Conservation (phyloP, 2,888 invertebrate species). For the Ellobium chinense region DNA sequence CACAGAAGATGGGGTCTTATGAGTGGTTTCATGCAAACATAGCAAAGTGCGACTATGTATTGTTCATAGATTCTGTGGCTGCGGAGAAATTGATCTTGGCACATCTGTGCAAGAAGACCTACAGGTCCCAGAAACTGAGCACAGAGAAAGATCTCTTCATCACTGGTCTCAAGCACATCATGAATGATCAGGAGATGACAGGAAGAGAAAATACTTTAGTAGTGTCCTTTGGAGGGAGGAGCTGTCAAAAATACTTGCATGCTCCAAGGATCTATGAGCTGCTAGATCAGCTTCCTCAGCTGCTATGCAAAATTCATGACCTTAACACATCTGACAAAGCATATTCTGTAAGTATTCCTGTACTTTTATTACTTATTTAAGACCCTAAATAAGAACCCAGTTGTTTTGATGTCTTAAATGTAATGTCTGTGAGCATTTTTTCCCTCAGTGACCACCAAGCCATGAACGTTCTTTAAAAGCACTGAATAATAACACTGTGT, state of each 20-base stretch:
- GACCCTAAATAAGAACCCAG: too few relatives aligned
- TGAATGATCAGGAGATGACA: not conserved
- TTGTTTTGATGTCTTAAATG: too few relatives aligned
- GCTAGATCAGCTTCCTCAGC: not conserved
- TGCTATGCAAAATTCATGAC: conserved; percentile 17
- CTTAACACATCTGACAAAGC: not conserved
- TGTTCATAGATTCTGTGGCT: conserved; percentile 14
- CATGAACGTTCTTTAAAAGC: too few relatives aligned
- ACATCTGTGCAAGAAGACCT: not conserved
- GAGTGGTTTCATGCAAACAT: conserved; percentile 12
- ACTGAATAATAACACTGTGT: too few relatives aligned
- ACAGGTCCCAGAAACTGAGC: not conserved
- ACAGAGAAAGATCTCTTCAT: conserved; percentile 10
- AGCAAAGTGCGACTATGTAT: not conserved
- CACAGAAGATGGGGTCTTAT: not conserved
- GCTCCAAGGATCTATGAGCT: not conserved
- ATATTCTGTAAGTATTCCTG: conserved; percentile 10
- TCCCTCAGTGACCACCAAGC: too few relatives aligned
- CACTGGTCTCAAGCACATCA: conserved; percentile 4
- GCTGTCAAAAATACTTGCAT: conserved; percentile 1
- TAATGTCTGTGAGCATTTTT: too few relatives aligned
- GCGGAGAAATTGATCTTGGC: conserved; percentile 13
- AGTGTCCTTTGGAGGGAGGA: not conserved
- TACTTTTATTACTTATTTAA: not conserved
- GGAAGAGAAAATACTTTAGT: not conserved